Evolutionary conservation across 2,888 invertebrate genomes (phyloP).

Genomic region (Sepioteuthis lessoniana): DNA sequence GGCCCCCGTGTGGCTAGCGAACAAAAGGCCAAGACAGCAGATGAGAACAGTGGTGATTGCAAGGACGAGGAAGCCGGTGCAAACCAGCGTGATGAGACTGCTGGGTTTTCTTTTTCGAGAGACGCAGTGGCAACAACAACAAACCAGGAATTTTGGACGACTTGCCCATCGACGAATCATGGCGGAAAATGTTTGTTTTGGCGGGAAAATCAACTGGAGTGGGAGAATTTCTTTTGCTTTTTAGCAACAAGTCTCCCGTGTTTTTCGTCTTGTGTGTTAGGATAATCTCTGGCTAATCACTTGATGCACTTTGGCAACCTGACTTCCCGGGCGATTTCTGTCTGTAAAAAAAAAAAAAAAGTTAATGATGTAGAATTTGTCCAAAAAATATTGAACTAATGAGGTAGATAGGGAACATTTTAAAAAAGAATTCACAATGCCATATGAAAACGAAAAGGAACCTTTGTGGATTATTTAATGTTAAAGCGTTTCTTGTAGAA

Average conservation of each 20-base stretch:
- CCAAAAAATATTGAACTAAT: no score
- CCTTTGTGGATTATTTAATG: no score
- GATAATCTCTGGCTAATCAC: neutral
- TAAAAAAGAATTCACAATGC: no score
- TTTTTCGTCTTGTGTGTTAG: neutral
- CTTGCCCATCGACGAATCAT: slow-evolving; percentile 9
- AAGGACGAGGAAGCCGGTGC: neutral
- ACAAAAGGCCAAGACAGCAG: neutral
- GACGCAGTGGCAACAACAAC: neutral
- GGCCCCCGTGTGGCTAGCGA: neutral
- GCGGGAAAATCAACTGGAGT: no score
- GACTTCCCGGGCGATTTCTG: neutral
- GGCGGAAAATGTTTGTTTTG: neutral
- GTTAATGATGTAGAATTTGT: no score
- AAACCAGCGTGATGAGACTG: neutral
- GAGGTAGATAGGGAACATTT: no score
- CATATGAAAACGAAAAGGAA: no score
- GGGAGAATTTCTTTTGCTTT: neutral
- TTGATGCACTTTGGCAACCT: neutral
- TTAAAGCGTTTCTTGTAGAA: no score
- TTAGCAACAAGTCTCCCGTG: neutral
- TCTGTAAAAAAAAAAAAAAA: neutral
- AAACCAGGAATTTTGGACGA: neutral
- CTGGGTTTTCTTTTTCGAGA: neutral
- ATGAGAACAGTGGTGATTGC: neutral